Base-by-base conservation (phyloP, 92 coral and sea anemone genomes). In the Montipora capitata region DNA sequence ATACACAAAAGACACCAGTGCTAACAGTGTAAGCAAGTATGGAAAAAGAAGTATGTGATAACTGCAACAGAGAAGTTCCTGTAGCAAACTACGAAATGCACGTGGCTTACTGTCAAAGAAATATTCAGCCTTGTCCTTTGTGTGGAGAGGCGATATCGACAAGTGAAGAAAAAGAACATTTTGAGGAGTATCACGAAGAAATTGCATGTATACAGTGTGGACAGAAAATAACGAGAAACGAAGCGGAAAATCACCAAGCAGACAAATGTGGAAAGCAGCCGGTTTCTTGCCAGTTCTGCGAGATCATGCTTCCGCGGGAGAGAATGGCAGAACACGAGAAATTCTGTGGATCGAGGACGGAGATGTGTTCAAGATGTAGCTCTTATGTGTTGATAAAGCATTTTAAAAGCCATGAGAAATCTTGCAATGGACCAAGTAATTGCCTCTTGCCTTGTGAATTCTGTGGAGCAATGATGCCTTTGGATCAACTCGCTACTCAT, bases 311-410 rank as follows among this genome's bases (percentile, higher is more conserved):
- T 13, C 93, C 95, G 8, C 83, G 91, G 49, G 92, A 79, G 42
- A 94, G 85, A 81, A 78, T 97, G 85, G 59, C 52, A 35, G 95
- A 92, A 27, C 99, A 97, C 72, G 89, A 92, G 54, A 90, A 94
- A 3, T 86, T 85, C 72, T 97, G 99, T 71, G 98, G 98, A 52
- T 89, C 97, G 45, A 90, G 98, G 58, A 95, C 99, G 35, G 99
- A 97, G 66, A 65, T 61, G 54, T 97, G 99, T 82, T 94, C 89
- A 40, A 83, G 71, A 20, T 97, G 99, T 64, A 91, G 78, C 78
- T 89, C 80, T 82, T 86, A 84, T 51, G 90, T 97, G 7, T 79
- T 96, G 81, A 63, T 96, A 9, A 96, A 80, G 80, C 94, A 97
- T 62, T 15, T 95, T 62, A 84, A 88, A 8, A 69, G 70, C 13